phyloP scores from a whole-genome alignment of 1,140 invertebrate genomes.

The Xylocopa sonorina region DNA sequence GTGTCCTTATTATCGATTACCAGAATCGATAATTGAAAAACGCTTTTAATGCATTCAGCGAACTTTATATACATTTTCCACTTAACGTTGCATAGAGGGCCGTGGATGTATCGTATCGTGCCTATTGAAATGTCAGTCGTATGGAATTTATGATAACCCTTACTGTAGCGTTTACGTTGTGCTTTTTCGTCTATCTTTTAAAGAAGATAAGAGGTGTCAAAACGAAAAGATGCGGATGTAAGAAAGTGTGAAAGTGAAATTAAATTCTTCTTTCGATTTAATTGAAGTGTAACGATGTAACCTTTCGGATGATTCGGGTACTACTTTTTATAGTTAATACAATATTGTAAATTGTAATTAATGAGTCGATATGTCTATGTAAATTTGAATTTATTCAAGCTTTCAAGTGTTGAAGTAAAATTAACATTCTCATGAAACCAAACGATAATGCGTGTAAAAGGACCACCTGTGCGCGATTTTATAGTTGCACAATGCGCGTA shows the following conservation, averaged over 20 bases:
- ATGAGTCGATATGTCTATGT: neutral
- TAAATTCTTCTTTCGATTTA: neutral
- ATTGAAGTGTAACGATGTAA: neutral
- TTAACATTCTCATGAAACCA: neutral
- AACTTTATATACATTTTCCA: no score
- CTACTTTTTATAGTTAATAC: neutral
- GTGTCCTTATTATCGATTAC: neutral
- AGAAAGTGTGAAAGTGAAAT: neutral
- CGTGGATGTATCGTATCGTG: neutral
- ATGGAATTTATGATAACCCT: slow-evolving; percentile 33
- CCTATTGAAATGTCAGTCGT: neutral
- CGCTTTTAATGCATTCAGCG: neutral
- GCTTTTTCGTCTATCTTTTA: neutral
- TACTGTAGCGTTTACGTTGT: neutral
- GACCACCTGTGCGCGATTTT: neutral
- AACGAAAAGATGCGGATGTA: neutral
- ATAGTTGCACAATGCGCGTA: neutral
- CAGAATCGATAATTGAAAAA: slow-evolving; percentile 20
- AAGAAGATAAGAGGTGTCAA: neutral
- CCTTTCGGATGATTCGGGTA: neutral
- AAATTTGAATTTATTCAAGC: neutral
- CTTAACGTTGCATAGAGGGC: neutral
- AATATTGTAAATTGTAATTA: neutral
- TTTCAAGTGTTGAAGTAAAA: neutral
- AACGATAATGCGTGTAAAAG: neutral